These are phyloP conservation scores for Dryocosmus kuriphilus DNA, from an alignment of 2,888 invertebrate genomes.

Conservation along the genomic window DNA sequence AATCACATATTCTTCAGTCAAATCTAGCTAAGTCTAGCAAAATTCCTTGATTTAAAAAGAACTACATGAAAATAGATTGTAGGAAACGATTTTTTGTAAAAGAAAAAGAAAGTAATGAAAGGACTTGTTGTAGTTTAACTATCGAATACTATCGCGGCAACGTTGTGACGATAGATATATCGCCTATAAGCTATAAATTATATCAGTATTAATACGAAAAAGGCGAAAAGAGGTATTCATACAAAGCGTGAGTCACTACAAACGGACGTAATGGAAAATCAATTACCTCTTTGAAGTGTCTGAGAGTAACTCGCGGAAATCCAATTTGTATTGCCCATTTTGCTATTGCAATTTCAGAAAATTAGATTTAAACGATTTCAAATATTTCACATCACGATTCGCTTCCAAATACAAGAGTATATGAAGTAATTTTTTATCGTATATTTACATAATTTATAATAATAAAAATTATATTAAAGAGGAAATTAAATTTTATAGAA, in stretches of 20 bases:
- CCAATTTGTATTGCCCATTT: slow-evolving; percentile 4
- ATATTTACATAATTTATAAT: no score
- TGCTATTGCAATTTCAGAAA: slow-evolving; percentile 4
- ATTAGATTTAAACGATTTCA: not conserved
- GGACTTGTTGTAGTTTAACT: slow-evolving; percentile 20
- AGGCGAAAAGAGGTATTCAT: slow-evolving; percentile 16
- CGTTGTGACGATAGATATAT: slow-evolving; percentile 15
- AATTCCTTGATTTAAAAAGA: not conserved
- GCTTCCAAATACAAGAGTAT: not conserved
- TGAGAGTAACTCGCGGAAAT: slow-evolving; percentile 7
- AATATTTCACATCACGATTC: not conserved
- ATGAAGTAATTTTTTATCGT: no score
- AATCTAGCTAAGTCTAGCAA: no score
- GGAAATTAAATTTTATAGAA: not conserved
- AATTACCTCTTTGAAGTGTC: slow-evolving; percentile 15
- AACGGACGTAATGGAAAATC: not conserved
- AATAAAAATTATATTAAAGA: not conserved
- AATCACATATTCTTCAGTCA: no score
- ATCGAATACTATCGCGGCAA: not conserved
- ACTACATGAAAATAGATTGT: not conserved
- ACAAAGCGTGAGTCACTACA: slow-evolving; percentile 4
- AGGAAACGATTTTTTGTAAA: not conserved
- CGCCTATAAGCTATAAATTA: slow-evolving; percentile 16
- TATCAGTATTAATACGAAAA: slow-evolving; percentile 25
- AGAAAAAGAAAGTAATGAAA: slow-evolving; percentile 17